Percentiles rank a stretch among this genome's conserved stretches.
Conservation (phyloP, 2,113 vertebrate species). For the Cichladusa arquata region DNA sequence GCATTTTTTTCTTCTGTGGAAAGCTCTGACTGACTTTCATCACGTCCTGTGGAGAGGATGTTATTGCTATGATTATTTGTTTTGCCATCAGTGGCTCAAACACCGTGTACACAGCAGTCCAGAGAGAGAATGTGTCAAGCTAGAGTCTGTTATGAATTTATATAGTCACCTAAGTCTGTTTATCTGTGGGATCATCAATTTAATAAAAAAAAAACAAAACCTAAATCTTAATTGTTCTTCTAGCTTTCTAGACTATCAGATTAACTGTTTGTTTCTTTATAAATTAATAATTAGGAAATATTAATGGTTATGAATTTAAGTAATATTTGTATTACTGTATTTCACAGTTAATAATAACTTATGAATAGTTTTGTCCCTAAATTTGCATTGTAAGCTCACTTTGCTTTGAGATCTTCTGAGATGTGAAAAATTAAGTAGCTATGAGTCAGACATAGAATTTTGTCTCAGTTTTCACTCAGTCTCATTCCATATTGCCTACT, state of each 20-base stretch:
- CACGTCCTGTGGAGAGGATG: background rate
- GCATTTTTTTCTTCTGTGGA: background rate
- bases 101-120: background rate
- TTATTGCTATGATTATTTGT: constrained; percentile 19
- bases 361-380: background rate
- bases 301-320: background rate
- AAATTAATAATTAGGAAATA: background rate
- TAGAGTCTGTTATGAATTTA: background rate
- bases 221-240: background rate
- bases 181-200: background rate
- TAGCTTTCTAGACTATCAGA: background rate
- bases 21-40: background rate
- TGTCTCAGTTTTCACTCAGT: background rate
- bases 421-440: background rate
- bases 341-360: background rate
- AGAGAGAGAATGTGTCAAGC: background rate
- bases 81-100: background rate
- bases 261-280: background rate
- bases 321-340: background rate
- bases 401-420: background rate
- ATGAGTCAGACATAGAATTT: background rate
- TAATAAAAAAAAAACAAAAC: background rate
- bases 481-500: background rate
- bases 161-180: background rate
- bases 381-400: background rate